A percentile compares a stretch with the other conserved stretches of the same genome.
Evolutionary conservation across 2,113 vertebrate genomes (phyloP).

Genomic region (Callospermophilus lateralis): DNA sequence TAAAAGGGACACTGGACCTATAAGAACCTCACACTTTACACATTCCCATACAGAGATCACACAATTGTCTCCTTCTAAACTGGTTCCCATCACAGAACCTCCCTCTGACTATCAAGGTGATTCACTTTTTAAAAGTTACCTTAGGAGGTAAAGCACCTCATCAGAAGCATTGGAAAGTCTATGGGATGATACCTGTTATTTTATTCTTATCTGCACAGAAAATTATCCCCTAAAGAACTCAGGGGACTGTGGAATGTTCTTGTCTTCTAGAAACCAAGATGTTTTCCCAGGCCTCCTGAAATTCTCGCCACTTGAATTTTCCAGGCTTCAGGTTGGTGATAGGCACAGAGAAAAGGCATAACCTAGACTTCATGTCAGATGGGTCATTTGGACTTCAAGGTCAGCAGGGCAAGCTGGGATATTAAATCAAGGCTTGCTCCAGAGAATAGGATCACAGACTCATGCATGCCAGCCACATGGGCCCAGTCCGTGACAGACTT

Average conservation of each 20-base stretch:
- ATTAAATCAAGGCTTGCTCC: neutral
- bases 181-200: neutral
- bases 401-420: constrained; percentile 12
- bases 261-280: constrained; percentile 39
- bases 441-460: neutral
- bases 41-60: constrained; percentile 7
- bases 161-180: neutral
- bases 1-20: neutral
- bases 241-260: neutral
- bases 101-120: constrained; percentile 24
- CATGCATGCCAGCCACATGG: neutral
- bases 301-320: neutral
- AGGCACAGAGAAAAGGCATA: neutral
- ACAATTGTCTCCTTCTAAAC: neutral
- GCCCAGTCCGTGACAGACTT: neutral
- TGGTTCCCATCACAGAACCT: neutral
- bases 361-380: neutral
- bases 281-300: neutral
- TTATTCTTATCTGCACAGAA: constrained; percentile 9
- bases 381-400: neutral
- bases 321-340: neutral
- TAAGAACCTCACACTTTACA: neutral
- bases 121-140: constrained; percentile 53
- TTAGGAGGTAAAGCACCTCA: neutral
- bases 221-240: constrained; percentile 28